These are phyloP conservation scores for Cosmopolites sordidus DNA, from an alignment of 2,888 invertebrate genomes.

Conservation along the genomic window DNA sequence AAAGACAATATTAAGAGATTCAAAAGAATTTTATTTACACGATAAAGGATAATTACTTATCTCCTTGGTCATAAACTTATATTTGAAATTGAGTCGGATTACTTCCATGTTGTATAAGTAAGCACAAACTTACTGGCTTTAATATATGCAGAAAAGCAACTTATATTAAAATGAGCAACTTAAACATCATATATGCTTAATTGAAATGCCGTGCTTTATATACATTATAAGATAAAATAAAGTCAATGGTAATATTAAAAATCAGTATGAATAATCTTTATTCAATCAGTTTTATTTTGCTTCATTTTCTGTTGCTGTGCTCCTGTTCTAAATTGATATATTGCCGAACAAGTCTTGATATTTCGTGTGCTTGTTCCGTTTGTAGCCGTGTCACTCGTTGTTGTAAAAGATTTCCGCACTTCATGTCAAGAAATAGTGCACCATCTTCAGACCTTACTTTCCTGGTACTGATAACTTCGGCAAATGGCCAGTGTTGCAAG, in stretches of 20 bases:
- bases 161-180: background rate
- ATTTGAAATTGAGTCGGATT: no score
- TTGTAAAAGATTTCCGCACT: slow-evolving; percentile 93
- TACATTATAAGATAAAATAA: background rate
- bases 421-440: slow-evolving; percentile 90
- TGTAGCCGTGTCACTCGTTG: slow-evolving; percentile 92
- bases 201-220: background rate
- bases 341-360: slow-evolving; percentile 91
- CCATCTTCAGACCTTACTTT: slow-evolving; percentile 90
- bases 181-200: background rate
- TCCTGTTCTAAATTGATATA: slow-evolving; percentile 89
- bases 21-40: no score
- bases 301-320: slow-evolving; percentile 35
- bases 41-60: no score
- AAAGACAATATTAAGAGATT: no score
- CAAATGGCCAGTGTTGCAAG: slow-evolving; percentile 87
- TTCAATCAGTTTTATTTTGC: no score
- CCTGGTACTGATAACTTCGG: slow-evolving; percentile 92
- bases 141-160: background rate
- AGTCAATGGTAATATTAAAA: background rate
- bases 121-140: background rate
- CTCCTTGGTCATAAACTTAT: no score
- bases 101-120: no score
- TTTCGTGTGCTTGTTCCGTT: slow-evolving; percentile 96
- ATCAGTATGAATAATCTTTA: no score